Evolutionary conservation across 2,797 vertebrate genomes (phyloP).

Genomic region (Amniataba percoides): DNA sequence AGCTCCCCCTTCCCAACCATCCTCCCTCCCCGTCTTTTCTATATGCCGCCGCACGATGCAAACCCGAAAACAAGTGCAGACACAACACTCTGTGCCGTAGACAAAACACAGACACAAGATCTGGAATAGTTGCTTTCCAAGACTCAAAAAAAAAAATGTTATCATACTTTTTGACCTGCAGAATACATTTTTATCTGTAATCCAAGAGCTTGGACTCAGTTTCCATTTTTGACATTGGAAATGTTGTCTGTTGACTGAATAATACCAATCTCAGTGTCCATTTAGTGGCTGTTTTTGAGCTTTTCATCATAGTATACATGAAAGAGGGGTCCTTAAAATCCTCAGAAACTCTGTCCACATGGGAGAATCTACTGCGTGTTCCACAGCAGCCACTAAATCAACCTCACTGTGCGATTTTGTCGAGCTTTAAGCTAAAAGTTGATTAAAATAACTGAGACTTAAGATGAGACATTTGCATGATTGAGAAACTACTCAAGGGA

Average conservation of each 20-base stretch:
- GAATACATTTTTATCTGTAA: background rate
- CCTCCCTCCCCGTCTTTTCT: slow-evolving; percentile 1
- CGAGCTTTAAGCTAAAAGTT: background rate
- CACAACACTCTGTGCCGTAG: slow-evolving; percentile 59
- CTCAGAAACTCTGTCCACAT: background rate
- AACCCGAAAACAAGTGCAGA: slow-evolving; percentile 55
- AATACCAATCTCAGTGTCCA: background rate
- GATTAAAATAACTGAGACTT: background rate
- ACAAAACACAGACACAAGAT: slow-evolving; percentile 52
- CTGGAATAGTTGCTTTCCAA: slow-evolving; percentile 4
- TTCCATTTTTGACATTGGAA: background rate
- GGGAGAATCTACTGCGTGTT: background rate
- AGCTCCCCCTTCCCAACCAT: slow-evolving; percentile 16
- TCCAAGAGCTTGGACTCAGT: background rate
- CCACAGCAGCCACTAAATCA: background rate
- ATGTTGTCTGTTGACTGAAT: background rate
- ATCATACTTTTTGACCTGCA: background rate
- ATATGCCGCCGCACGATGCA: slow-evolving; percentile 20
- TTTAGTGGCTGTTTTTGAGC: background rate
- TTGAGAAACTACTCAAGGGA: background rate
- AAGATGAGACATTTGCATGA: background rate
- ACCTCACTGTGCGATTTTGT: background rate
- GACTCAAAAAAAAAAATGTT: background rate
- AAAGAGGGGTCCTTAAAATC: background rate
- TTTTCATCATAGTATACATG: background rate